Evolutionary conservation across 2,888 invertebrate genomes (phyloP).

Genomic region (Calephelis perditalis): DNA sequence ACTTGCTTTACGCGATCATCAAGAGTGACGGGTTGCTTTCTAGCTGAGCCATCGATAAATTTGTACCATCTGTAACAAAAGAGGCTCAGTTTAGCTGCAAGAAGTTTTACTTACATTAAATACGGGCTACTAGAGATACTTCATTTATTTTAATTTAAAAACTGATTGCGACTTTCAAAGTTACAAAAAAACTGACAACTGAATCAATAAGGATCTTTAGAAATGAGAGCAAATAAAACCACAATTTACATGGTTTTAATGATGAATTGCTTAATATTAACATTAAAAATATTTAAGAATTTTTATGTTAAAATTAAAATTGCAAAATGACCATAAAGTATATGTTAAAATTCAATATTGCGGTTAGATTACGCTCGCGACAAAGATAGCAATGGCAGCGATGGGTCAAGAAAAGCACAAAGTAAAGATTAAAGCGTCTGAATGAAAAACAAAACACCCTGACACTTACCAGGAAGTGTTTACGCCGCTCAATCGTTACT

Average conservation of each 20-base stretch:
- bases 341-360: slow-evolving; percentile 17
- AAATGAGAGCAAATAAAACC: background rate
- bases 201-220: background rate
- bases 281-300: too few species aligned
- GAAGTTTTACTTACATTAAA: background rate
- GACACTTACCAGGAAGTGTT: slow-evolving; percentile 77
- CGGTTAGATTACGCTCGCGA: slow-evolving; percentile 22
- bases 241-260: background rate
- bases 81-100: slow-evolving; percentile 49
- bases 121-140: background rate
- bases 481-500: slow-evolving; percentile 74
- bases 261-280: background rate
- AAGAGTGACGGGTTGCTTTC: slow-evolving; percentile 92
- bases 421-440: slow-evolving; percentile 75
- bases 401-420: slow-evolving; percentile 68
- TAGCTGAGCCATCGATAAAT: slow-evolving; percentile 90
- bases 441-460: slow-evolving; percentile 75
- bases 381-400: slow-evolving; percentile 35
- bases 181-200: slow-evolving; percentile 2
- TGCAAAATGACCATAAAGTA: background rate
- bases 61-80: slow-evolving; percentile 94
- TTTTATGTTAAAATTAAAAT: background rate
- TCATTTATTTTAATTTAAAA: slow-evolving; percentile 10
- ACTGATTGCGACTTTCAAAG: slow-evolving; percentile 9
- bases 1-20: slow-evolving; percentile 95